Evolutionary conservation across 30 jellyfish, hydroid and myxozoan genomes (phyloP).

Genomic region (Pseudorhiza aurosa): DNA sequence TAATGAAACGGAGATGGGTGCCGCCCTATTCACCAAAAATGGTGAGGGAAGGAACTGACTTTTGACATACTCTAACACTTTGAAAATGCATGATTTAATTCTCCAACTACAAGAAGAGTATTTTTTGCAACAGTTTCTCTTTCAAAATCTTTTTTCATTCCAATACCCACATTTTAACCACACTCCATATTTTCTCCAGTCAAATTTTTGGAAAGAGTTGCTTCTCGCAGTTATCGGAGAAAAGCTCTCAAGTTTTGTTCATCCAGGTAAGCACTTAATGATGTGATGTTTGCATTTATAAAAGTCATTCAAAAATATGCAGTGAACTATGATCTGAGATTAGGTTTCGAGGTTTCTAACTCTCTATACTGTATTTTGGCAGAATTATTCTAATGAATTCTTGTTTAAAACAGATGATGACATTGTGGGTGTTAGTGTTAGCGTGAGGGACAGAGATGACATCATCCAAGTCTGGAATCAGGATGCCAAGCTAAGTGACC

Average conservation of each 20-base stretch:
- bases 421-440: constrained; percentile 96
- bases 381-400: background rate
- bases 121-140: too few species aligned
- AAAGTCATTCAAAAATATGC: background rate
- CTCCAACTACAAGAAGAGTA: too few species aligned
- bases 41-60: too few species aligned
- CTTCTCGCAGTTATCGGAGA: constrained; percentile 92
- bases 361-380: background rate
- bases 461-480: constrained; percentile 96
- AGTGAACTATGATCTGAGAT: too few species aligned
- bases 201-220: constrained; percentile 83
- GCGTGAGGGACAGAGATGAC: constrained; percentile 97
- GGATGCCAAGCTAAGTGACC: constrained; percentile 55
- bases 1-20: too few species aligned
- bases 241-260: constrained; percentile 70
- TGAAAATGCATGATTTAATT: too few species aligned
- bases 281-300: background rate
- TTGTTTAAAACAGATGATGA: constrained; percentile 70
- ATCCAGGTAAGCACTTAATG: constrained; percentile 55
- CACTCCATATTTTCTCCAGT: constrained; percentile 41
- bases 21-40: too few species aligned
- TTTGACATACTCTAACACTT: too few species aligned
- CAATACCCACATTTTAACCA: background rate
- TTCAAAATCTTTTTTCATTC: too few species aligned
- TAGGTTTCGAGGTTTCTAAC: too few species aligned